phyloP scores from a whole-genome alignment of 2,888 invertebrate species.

The Galerucella nymphaeae region DNA sequence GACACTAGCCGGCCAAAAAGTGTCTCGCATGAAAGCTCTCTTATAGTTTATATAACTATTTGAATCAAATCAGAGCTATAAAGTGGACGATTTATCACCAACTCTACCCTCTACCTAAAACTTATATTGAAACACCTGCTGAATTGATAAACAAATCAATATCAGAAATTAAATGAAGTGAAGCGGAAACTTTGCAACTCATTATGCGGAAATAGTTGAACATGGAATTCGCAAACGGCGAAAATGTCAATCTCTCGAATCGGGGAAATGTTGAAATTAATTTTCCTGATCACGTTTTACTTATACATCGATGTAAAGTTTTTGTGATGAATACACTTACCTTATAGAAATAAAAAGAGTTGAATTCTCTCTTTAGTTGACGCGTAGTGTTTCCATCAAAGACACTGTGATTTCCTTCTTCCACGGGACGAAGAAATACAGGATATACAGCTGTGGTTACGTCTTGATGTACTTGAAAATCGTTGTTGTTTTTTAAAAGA shows the following conservation, averaged over 20 bases:
- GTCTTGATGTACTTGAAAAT: conserved; percentile 42
- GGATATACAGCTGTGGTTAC: conserved; percentile 47
- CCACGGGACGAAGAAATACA: conserved; percentile 43
- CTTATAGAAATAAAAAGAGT: conserved; percentile 70
- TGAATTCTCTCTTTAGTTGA: conserved; percentile 52
- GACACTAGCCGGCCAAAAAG: too few species aligned
- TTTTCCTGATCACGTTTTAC: conserved; percentile 24
- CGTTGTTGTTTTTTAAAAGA: conserved; percentile 47
- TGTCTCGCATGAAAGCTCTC: too few species aligned
- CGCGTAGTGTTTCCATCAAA: conserved; percentile 18
- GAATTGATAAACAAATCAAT: not conserved
- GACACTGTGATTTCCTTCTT: conserved; percentile 25
- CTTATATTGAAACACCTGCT: not conserved
- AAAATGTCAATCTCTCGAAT: not conserved
- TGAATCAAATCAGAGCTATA: too few species aligned
- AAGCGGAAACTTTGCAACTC: not conserved
- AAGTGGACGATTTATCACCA: too few species aligned
- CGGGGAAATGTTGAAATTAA: conserved; percentile 27
- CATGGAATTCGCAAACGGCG: not conserved
- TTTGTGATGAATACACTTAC: conserved; percentile 52
- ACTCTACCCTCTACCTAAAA: not conserved
- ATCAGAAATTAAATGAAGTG: not conserved
- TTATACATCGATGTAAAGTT: not conserved
- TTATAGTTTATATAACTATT: too few species aligned
- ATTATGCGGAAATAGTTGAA: not conserved